Evolutionary conservation across 2,888 invertebrate species (phyloP).

Genomic region (Cactoblastis cactorum): DNA sequence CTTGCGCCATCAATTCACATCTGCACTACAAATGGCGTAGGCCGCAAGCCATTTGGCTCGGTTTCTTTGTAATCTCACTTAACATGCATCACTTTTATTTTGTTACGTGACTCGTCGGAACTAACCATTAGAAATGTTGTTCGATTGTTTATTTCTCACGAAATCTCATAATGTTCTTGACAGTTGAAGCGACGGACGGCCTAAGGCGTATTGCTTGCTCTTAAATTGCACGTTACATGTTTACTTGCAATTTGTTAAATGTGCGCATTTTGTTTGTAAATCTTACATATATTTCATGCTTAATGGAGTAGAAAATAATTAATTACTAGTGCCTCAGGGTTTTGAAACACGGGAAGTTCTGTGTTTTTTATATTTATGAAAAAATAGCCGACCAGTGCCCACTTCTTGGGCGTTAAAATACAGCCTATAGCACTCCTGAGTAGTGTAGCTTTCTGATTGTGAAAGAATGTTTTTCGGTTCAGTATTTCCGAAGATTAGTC

Average conservation of each 20-base stretch:
- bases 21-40: slow-evolving; percentile 2
- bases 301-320: not conserved
- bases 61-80: slow-evolving; percentile 13
- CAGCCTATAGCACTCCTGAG: too few species aligned
- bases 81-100: slow-evolving; percentile 13
- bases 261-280: not conserved
- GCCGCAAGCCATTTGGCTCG: slow-evolving; percentile 6
- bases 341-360: too few species aligned
- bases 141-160: slow-evolving; percentile 14
- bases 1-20: not conserved
- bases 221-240: not conserved
- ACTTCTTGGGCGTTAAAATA: too few species aligned
- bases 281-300: not conserved
- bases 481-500: too few species aligned
- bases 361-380: too few species aligned
- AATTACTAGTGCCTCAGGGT: not conserved
- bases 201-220: not conserved
- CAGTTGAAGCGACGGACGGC: not conserved
- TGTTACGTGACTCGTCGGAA: slow-evolving; percentile 9
- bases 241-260: not conserved
- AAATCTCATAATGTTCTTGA: not conserved
- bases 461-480: too few species aligned
- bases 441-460: too few species aligned
- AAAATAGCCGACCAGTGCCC: too few species aligned
- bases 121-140: slow-evolving; percentile 5